Evolutionary conservation across 2,888 invertebrate genomes (phyloP), one percentile per base, ranked within the genome.

Genomic region (Thereva nobilitata): DNA sequence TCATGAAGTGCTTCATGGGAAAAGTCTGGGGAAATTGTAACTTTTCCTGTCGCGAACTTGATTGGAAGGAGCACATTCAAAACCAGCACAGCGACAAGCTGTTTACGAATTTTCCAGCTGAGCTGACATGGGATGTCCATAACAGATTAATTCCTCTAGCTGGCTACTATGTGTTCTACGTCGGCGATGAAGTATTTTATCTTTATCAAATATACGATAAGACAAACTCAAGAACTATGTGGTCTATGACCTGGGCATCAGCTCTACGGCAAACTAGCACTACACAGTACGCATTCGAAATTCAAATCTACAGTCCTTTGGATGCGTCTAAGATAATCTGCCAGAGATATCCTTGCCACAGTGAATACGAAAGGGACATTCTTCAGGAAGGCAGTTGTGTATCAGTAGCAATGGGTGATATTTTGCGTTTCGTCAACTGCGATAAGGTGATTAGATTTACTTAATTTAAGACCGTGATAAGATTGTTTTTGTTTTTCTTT

Each of bases 31-130:
- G 86, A 65, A 83, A 83, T 40, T 86, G 86, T 73, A 75, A 77
- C 52, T 86, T 86, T 86, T 81, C 83, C 72, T 86, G 86, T 1
- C 79, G 83, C 37, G 86, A 86, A 69, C 84, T 85, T 2, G 84
- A 86, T 64, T 86, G 86, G 86, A 84, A 86, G 80, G 84, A 86
- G 71, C 86, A 86, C 73, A 83, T 86, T 73, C 84, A 85, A 72
- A 67, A 73, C 38, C 79, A 83, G 9, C 86, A 86, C 72, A 78
- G 80, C 59, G 79, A 84, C 65, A 83, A 82, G 71, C 83, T 86
- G 4, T 79, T 77, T 53, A 69, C 66, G 6, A 47, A 70, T 0
- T n/a, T 45, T 6, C 47, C 59, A 35, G 74, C 72, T 0, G 73
- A 78, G 53, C 69, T 79, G 34, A 70, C 72, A 1, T 80, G 79